Evolutionary conservation across 2,113 vertebrate species (phyloP).

Genomic region (Cochlearius cochlearius): DNA sequence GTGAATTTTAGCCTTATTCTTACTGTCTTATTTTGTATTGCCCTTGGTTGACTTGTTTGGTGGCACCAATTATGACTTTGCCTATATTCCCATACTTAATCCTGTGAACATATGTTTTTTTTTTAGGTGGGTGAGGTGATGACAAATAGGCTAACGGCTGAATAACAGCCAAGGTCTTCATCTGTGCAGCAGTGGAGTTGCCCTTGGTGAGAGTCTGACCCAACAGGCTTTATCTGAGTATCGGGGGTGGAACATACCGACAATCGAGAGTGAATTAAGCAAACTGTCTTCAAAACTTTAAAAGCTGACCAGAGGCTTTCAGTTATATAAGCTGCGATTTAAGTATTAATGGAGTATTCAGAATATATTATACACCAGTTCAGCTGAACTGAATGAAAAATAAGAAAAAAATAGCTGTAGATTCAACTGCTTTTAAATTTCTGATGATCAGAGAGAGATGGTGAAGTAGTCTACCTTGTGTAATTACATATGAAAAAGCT

Average conservation of each 20-base stretch:
- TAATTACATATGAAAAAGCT: not conserved
- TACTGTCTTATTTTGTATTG: not conserved
- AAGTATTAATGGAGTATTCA: not conserved
- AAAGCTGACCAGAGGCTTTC: not conserved
- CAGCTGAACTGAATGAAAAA: not conserved
- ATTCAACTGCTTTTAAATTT: not conserved
- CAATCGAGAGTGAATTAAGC: not conserved
- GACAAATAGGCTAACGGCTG: not conserved
- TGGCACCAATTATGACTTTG: not conserved
- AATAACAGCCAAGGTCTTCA: not conserved
- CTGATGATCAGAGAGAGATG: not conserved
- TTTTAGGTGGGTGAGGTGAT: not conserved
- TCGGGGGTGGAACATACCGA: not conserved
- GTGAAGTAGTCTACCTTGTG: not conserved
- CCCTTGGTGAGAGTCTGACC: not conserved
- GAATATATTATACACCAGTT: not conserved
- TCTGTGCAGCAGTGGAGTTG: not conserved
- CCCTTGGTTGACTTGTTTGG: not conserved
- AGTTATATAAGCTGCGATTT: not conserved
- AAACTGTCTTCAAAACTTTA: not conserved
- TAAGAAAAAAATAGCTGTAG: not conserved
- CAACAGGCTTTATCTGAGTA: not conserved
- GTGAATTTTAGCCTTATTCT: not conserved
- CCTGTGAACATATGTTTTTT: not conserved
- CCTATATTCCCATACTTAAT: not conserved